Evolutionary conservation across 2,113 vertebrate species (phyloP).

Genomic region (Mungos mungo): DNA sequence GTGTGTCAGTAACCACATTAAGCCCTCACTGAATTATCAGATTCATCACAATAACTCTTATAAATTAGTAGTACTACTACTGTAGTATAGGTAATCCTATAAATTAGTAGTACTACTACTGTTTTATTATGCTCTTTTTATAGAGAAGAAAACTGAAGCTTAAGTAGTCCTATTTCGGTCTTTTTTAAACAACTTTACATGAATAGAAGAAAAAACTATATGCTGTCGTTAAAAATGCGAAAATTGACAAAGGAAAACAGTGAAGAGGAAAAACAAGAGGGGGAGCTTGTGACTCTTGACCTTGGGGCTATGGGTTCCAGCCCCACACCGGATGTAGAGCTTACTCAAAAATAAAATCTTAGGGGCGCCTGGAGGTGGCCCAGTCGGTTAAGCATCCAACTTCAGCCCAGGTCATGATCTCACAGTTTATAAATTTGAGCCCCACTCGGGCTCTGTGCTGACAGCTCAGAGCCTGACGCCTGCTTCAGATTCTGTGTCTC

Average conservation of each 20-base stretch:
- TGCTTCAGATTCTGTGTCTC: too few species aligned
- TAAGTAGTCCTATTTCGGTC: not conserved
- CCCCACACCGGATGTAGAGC: too few species aligned
- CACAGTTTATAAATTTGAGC: too few species aligned
- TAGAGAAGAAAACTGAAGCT: constrained; percentile 30
- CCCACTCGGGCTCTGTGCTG: too few species aligned
- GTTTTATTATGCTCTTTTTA: not conserved
- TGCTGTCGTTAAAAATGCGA: not conserved
- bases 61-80: not conserved
- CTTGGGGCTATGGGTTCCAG: too few species aligned
- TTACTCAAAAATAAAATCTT: too few species aligned
- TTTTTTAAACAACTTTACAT: not conserved
- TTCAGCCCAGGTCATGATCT: too few species aligned
- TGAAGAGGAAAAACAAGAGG: not conserved
- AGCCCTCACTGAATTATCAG: not conserved
- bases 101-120: not conserved
- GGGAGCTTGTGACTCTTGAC: too few species aligned
- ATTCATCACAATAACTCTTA: not conserved
- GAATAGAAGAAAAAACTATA: constrained; percentile 26
- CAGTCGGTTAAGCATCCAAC: too few species aligned
- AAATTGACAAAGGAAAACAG: not conserved
- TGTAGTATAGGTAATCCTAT: too few species aligned
- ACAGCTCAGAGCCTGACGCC: too few species aligned
- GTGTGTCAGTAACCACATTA: not conserved
- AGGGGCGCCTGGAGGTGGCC: too few species aligned